A percentile compares a stretch with the other conserved stretches of the same genome.
These are phyloP conservation scores for Gavialis gangeticus DNA, from an alignment of 2,113 vertebrate species.

Conservation along the genomic window DNA sequence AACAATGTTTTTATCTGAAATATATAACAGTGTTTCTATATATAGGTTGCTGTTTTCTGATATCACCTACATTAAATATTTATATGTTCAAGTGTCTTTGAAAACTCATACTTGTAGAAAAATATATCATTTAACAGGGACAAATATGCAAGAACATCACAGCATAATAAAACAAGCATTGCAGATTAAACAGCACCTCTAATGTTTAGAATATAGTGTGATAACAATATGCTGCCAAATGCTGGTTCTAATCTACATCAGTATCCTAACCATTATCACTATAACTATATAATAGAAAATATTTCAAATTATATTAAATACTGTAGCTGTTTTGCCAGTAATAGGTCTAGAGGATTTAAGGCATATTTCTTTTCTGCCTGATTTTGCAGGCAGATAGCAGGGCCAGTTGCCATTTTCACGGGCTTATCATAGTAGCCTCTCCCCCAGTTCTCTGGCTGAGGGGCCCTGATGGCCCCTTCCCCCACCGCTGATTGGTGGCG, in stretches of 20 bases:
- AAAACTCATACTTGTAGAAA: not conserved
- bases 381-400: too few relatives aligned
- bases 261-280: not conserved
- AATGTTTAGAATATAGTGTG: not conserved
- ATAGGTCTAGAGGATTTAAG: not conserved
- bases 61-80: not conserved
- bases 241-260: not conserved
- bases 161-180: not conserved
- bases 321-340: not conserved
- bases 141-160: not conserved
- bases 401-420: too few relatives aligned
- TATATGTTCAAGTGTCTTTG: not conserved
- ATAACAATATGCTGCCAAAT: rapidly evolving
- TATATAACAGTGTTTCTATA: not conserved
- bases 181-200: not conserved
- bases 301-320: not conserved
- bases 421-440: too few relatives aligned
- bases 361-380: not conserved
- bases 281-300: not conserved
- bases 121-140: not conserved
- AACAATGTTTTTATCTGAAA: not conserved
- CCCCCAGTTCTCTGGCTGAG: too few relatives aligned
- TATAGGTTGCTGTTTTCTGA: not conserved
- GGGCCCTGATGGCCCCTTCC: too few relatives aligned
- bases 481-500: too few relatives aligned